Base-by-base conservation (phyloP, 2,888 invertebrate species). In the Schrankia costaestrigalis region DNA sequence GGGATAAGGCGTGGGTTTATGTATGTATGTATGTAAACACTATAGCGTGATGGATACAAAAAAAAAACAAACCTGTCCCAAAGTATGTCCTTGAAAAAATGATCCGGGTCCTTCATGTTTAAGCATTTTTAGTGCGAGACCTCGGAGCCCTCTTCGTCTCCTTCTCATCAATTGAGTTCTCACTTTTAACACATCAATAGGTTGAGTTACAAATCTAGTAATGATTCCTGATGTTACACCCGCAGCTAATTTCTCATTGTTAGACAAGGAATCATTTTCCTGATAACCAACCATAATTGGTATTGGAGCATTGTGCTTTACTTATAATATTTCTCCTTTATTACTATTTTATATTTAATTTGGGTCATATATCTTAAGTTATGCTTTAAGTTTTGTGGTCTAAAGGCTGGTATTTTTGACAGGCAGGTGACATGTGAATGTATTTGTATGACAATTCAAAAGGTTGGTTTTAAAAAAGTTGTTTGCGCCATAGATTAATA, bases 61-160 rank as follows among this genome's bases (percentile, higher is more conserved):
- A n/a, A n/a, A n/a, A n/a, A n/a, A n/a, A n/a, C n/a, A 1, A 40
- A 94, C 89, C 85, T 99, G 98, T 1, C 97, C 98, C 6, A 98
- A 93, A 45, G 93, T 86, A 74, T 98, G 98, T 0, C 98, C 99
- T 65, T 98, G 97, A 97, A 97, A 99, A 45, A 99, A 92, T 0
- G 97, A 96, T 1, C 66, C 64, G 0, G 93, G 2, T 0, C 97
- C 95, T 89, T 97, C 99, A 64, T 98, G 97, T 28, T 74, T 84
- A 0, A 91, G 70, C 34, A 99, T 97, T 17, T 90, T 81, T 8
- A 64, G 69, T 0, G 91, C 72, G 0, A 95, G 93, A 63, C 94
- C 95, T 12, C 95, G 78, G 29, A 66, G 11, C 0, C 56, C 10
- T 5, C 11, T 27, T 0, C 0, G 19, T 0, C 1, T 3, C 65